Percentiles rank a stretch among this genome's conserved stretches.
Evolutionary conservation across 2,113 vertebrate species (phyloP).

Genomic region (Columba janthina): DNA sequence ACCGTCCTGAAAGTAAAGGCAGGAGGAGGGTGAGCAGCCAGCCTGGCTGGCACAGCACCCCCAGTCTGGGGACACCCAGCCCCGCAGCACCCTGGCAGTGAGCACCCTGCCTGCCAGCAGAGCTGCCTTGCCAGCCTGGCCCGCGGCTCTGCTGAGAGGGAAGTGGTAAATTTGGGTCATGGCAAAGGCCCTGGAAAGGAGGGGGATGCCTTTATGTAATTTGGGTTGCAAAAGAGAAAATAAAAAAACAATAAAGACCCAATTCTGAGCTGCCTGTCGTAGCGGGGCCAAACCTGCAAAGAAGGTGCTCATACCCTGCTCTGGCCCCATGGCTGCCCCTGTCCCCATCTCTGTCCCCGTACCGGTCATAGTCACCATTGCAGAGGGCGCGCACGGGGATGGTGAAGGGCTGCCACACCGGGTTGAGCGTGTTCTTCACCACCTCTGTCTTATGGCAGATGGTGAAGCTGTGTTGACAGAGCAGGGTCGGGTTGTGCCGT

Average conservation of each 20-base stretch:
- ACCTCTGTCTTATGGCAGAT: constrained; percentile 95
- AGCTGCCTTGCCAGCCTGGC: background rate
- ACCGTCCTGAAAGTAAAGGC: constrained; percentile 83
- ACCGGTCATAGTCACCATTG: constrained; percentile 97
- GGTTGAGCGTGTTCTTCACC: constrained; percentile 95
- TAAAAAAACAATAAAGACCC: background rate
- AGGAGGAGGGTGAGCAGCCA: background rate
- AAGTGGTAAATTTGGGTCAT: constrained; percentile 12
- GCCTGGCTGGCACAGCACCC: background rate
- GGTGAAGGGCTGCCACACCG: constrained; percentile 96
- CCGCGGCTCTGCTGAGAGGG: background rate
- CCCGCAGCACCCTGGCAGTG: rapidly evolving
- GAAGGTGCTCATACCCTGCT: background rate
- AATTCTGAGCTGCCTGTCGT: background rate
- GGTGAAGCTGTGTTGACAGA: constrained; percentile 80
- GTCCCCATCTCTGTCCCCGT: background rate
- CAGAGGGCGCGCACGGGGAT: constrained; percentile 95
- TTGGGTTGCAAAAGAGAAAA: background rate
- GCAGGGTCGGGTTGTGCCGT: rapidly evolving
- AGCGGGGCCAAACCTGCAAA: rapidly evolving
- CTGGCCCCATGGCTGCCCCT: background rate
- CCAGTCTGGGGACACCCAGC: background rate
- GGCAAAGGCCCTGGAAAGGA: background rate
- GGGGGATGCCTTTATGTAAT: constrained; percentile 30
- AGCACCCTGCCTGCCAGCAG: background rate